A percentile compares a stretch with the other conserved stretches of the same genome.
Evolutionary conservation across 2,888 invertebrate genomes (phyloP).

Genomic region (Ctena decussata): DNA sequence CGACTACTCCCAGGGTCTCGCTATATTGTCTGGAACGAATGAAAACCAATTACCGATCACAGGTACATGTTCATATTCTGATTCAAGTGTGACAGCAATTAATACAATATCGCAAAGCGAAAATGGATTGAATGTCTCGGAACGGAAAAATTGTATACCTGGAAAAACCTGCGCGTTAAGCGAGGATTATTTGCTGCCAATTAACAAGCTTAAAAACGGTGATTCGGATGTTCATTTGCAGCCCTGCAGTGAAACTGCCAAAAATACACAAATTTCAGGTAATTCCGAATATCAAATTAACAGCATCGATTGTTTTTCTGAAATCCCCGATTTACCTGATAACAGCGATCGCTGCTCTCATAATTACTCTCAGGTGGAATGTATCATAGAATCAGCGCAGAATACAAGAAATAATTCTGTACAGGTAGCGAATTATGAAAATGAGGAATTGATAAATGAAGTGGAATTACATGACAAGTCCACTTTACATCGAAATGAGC

Average conservation of each 20-base stretch:
- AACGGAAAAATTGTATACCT: too few species aligned
- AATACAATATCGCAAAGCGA: too few species aligned
- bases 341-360: background rate
- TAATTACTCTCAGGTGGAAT: background rate
- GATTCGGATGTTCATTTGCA: background rate
- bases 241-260: background rate
- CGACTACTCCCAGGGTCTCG: too few species aligned
- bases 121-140: too few species aligned
- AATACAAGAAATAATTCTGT: background rate
- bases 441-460: background rate
- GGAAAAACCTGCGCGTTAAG: too few species aligned
- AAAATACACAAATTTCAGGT: background rate
- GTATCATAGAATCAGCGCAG: background rate
- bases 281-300: background rate
- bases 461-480: background rate
- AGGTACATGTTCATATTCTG: too few species aligned
- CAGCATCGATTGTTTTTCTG: background rate
- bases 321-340: background rate
- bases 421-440: background rate
- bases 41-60: too few species aligned
- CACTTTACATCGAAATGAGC: too few species aligned
- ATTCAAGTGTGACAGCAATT: too few species aligned
- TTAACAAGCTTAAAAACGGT: background rate
- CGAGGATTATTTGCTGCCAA: too few species aligned
- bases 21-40: too few species aligned